Conservation (phyloP, 2,888 invertebrate genomes). For the Calliphora vomitoria region DNA sequence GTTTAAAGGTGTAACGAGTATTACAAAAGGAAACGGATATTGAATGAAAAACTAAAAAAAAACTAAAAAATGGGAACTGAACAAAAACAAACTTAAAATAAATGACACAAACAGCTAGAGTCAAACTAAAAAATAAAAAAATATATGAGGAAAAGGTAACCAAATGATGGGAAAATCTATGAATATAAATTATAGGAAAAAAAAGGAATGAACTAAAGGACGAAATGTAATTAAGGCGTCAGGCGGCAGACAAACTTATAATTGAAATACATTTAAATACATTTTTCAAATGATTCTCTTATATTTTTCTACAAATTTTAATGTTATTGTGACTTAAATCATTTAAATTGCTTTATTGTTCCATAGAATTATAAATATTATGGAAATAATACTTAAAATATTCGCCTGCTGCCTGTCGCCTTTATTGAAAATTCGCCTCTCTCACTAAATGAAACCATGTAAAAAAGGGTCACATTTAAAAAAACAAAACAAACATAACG, state of each 20-base stretch:
- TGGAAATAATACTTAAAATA: too few species aligned
- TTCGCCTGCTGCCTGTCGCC: conserved; percentile 9
- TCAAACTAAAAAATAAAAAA: conserved; percentile 25
- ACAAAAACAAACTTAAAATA: conserved; percentile 43
- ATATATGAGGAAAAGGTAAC: not conserved
- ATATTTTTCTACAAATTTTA: too few species aligned
- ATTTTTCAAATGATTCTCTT: too few species aligned
- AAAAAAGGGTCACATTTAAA: conserved; percentile 63
- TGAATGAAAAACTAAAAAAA: conserved; percentile 24
- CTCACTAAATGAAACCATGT: not conserved
- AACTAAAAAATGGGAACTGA: not conserved
- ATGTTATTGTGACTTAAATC: too few species aligned
- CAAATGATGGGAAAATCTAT: too few species aligned
- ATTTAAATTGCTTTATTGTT: too few species aligned
- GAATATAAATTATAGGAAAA: not conserved
- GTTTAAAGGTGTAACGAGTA: conserved; percentile 58
- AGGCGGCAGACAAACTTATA: not conserved
- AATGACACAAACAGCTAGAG: conserved; percentile 57
- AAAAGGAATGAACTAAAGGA: not conserved
- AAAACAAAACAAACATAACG: conserved; percentile 35
- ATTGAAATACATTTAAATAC: not conserved
- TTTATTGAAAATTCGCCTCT: conserved; percentile 35
- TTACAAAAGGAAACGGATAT: conserved; percentile 65
- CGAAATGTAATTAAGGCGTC: conserved; percentile 21
- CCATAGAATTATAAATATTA: too few species aligned